Conservation (phyloP, 2,797 vertebrate species). For the Enteromius paludinosus region DNA sequence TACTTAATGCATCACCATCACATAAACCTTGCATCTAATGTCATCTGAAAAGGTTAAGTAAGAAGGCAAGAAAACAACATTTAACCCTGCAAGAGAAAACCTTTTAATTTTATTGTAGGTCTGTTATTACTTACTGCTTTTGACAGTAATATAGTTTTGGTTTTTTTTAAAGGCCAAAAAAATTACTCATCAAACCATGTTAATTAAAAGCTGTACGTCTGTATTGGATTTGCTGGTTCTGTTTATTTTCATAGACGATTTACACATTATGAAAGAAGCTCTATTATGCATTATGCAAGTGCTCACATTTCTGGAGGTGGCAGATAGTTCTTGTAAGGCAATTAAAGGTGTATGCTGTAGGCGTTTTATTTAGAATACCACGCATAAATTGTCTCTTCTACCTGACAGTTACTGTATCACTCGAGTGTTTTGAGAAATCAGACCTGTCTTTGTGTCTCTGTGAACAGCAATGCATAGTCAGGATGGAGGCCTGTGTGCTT, state of each 20-base stretch:
- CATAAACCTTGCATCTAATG: conserved; percentile 12
- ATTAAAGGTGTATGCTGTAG: conserved; percentile 27
- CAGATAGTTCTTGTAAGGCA: conserved; percentile 38
- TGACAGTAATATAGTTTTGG: conserved; percentile 14
- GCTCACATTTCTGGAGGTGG: conserved; percentile 37
- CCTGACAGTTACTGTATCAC: conserved; percentile 12
- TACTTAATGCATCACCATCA: conserved; percentile 21
- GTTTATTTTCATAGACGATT: conserved; percentile 29
- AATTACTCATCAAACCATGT: conserved; percentile 13
- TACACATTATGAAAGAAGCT: conserved; percentile 28
- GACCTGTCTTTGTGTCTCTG: not conserved
- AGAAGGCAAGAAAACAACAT: not conserved
- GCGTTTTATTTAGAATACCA: conserved; percentile 19
- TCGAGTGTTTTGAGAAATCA: conserved; percentile 15
- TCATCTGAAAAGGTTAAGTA: conserved; percentile 26
- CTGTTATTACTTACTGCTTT: conserved; percentile 25
- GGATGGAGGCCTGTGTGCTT: not conserved
- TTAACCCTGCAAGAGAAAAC: not conserved
- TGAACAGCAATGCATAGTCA: not conserved
- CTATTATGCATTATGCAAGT: conserved; percentile 25
- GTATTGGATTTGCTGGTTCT: not conserved
- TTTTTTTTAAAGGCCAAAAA: not conserved
- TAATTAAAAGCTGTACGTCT: conserved; percentile 23
- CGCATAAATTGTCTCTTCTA: conserved; percentile 2
- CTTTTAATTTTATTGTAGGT: not conserved